A percentile compares a stretch with the other conserved stretches of the same genome.
Conservation (phyloP, 1,140 invertebrate genomes). For the Bombus fervidus region DNA sequence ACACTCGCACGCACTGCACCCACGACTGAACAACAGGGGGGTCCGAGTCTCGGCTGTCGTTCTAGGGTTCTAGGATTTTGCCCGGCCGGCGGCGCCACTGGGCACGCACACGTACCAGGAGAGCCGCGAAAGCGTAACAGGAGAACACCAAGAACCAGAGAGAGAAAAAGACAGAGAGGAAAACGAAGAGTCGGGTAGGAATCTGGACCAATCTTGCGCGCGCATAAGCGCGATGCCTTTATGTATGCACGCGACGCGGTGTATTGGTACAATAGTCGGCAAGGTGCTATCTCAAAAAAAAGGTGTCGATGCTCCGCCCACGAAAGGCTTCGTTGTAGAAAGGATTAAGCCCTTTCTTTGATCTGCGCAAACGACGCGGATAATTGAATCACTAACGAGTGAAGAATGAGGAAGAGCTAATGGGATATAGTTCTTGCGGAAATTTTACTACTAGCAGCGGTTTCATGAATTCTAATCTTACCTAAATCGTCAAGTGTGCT, state of each 20-base stretch:
- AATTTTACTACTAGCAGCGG: neutral
- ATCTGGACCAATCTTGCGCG: conserved; percentile 69
- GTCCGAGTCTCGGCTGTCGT: conserved; percentile 19
- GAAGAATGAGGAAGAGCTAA: conserved; percentile 25
- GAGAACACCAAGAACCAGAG: conserved; percentile 4
- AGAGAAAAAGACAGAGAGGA: conserved; percentile 2
- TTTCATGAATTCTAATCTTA: neutral
- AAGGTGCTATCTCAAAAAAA: conserved; percentile 58
- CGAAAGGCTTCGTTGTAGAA: conserved; percentile 13
- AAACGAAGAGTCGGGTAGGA: conserved; percentile 31
- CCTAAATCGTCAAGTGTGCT: too few relatives aligned
- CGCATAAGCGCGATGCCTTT: conserved; percentile 44
- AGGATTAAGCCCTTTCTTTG: conserved; percentile 19
- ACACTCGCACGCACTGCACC: conserved; percentile 81
- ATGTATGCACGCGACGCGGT: conserved; percentile 31
- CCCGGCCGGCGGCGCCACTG: conserved; percentile 70
- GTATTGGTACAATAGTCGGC: conserved; percentile 50
- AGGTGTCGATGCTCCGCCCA: conserved; percentile 56
- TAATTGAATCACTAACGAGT: conserved; percentile 28
- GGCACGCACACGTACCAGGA: conserved; percentile 51
- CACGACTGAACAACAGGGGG: conserved; percentile 76
- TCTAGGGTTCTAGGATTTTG: conserved; percentile 31
- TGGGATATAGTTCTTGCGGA: neutral
- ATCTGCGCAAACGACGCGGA: conserved; percentile 10
- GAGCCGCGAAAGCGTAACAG: conserved; percentile 25